Evolutionary conservation across 2,113 vertebrate species (phyloP), one percentile per base, ranked within the genome.

Genomic region (Myiagra hebetior): DNA sequence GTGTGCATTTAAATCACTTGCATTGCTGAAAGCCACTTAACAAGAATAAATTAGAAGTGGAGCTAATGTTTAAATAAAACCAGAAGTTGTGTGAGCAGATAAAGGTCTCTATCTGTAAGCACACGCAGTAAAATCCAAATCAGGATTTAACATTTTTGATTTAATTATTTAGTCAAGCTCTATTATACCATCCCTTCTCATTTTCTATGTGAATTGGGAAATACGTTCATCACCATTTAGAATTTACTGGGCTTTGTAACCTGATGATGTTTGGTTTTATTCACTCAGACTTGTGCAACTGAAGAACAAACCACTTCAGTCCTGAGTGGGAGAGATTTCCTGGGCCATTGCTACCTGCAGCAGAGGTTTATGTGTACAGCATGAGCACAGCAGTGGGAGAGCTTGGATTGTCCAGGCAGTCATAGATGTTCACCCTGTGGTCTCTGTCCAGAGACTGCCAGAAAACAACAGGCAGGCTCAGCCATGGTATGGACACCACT

Each of bases 11-110:
- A 80, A 88, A 92, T 88, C 50, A 57, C 47, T 69, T 67, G 55
- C 42, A 20, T 63, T 65, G 76, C 80, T 91, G 85, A 89, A 91
- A 92, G 76, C 28, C 85, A 80, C 73, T 88, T 79, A 63, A 67
- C 53, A 69, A 47, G 62, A 80, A 69, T 59, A 84, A 95, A 86
- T 93, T 62, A 77, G 50, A 57, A 69, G 72, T n/a, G 35, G 82
- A 70, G 46, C 21, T 76, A 21, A 69, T 57, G 41, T 84, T 80
- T 86, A 75, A 81, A 76, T 67, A 52, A 78, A 85, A 90, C 9
- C 27, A 5, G 23, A 33, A 83, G 76, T 88, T 56, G 7, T 5
- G 12, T 27, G 64, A 80, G 76, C 90, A 53, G 53, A 20, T 68
- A 56, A 73, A 82, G 42, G 50, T 41, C 85, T 90, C 64, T 89